phyloP scores from a whole-genome alignment of 2,113 vertebrate genomes.

The Ctenodactylus gundi region DNA sequence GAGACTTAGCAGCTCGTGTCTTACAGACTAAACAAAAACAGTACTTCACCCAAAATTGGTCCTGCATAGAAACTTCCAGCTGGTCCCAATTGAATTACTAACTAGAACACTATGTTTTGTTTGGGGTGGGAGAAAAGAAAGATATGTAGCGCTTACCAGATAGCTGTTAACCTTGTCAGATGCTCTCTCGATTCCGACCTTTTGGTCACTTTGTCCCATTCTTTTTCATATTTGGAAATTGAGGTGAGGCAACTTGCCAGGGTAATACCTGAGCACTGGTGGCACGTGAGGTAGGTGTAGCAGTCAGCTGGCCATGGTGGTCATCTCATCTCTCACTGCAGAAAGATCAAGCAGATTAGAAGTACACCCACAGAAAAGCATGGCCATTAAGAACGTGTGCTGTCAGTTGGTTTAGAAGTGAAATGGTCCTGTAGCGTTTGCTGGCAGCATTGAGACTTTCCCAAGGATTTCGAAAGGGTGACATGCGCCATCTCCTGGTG shows the following conservation, averaged over 20 bases:
- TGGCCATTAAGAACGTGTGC: neutral
- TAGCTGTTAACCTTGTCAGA: neutral
- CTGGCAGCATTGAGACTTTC: neutral
- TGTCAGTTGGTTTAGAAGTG: neutral
- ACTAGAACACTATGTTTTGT: neutral
- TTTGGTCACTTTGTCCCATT: neutral
- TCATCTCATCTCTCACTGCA: neutral
- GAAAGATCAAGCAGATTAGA: neutral
- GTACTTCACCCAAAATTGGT: neutral
- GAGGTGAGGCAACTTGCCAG: neutral
- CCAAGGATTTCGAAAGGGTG: neutral
- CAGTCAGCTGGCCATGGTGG: fast-evolving
- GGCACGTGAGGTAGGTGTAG: neutral
- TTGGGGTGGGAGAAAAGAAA: neutral
- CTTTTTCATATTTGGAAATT: neutral
- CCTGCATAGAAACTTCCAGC: constrained; percentile 25
- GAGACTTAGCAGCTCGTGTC: neutral
- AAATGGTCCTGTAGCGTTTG: neutral
- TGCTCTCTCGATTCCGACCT: neutral
- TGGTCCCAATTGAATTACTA: neutral
- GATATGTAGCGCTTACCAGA: neutral
- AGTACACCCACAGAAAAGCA: neutral
- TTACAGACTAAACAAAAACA: constrained; percentile 51
- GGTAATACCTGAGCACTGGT: neutral
- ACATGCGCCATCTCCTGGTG: constrained; percentile 70